These are phyloP conservation scores for Varanus salvator DNA, from an alignment of 2,113 vertebrate species.

Conservation along the genomic window DNA sequence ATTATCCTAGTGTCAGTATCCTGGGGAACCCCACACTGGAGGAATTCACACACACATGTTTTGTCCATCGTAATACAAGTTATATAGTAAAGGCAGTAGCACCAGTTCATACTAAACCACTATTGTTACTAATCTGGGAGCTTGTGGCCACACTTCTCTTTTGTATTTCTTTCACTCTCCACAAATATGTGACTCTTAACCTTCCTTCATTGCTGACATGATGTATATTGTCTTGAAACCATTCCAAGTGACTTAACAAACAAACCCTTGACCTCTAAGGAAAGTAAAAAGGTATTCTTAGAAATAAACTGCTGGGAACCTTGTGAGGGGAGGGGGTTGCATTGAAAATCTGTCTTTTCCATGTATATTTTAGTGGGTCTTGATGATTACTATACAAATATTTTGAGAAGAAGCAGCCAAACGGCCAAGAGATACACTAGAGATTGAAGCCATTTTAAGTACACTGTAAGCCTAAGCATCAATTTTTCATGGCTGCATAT, in stretches of 20 bases:
- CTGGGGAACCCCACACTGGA: not conserved
- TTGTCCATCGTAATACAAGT: slow-evolving; percentile 8
- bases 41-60: not conserved
- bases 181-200: slow-evolving; percentile 73
- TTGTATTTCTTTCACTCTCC: slow-evolving; percentile 33
- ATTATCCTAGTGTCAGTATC: not conserved
- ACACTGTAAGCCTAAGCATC: slow-evolving; percentile 29
- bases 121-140: slow-evolving; percentile 70
- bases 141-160: slow-evolving; percentile 37
- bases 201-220: slow-evolving; percentile 57
- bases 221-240: slow-evolving; percentile 66
- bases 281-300: slow-evolving; percentile 48
- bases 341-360: slow-evolving; percentile 29
- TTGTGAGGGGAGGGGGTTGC: not conserved
- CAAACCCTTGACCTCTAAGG: slow-evolving; percentile 57
- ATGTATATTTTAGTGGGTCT: slow-evolving; percentile 41
- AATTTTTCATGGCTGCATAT: slow-evolving; percentile 34
- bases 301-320: slow-evolving; percentile 54
- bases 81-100: slow-evolving; percentile 66
- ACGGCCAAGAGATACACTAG: not conserved
- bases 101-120: slow-evolving; percentile 45
- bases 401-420: slow-evolving; percentile 40
- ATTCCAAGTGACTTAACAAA: slow-evolving; percentile 61
- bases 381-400: slow-evolving; percentile 26
- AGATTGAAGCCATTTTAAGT: slow-evolving; percentile 39